Evolutionary conservation across 2,113 vertebrate genomes (phyloP), one percentile per base, ranked within the genome.

Genomic region (Nerophis ophidion): DNA sequence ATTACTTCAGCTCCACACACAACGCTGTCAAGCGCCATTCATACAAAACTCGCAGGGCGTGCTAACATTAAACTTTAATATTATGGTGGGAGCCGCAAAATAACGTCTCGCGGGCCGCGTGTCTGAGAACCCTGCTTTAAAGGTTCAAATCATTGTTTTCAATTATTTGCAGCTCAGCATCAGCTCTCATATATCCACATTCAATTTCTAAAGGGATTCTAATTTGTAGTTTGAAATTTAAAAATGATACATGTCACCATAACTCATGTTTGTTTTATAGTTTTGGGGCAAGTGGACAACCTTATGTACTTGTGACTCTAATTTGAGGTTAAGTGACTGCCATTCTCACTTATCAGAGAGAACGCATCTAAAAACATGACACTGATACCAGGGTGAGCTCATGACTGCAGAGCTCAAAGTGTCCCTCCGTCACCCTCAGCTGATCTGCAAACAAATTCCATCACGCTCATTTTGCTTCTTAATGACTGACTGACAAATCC

Each of bases 401-500:
- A 82, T 65, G 1, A 7, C 58, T 3, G 17, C 54, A 11, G 45
- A 15, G 6, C 62, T 71, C 34, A 59, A 54, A 60, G 63, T 60
- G 48, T 54, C 64, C 47, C 7, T 33, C 14, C 15, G 11, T 50
- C 60, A 60, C 46, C 66, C 48, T 76, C 77, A 82, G 71, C 75
- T 80, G 73, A 81, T 81, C 77, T 66, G 65, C 36, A 60, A 71
- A 68, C 61, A 58, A 65, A 82, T 75, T 75, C 77, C 47, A 46
- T 84, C 79, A 76, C 9, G 57, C 74, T 77, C 49, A 16, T 84
- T 79, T 68, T 60, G 79, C 79, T 86, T 80, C 82, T 78, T 84
- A 84, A 74, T 74, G 77, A 84, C 66, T 78, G 86, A 86, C 69
- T 81, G 81, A 82, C 82, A 88, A 88, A 87, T 84, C 84, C 76